Percentiles rank a stretch among this genome's conserved stretches.
Conservation (phyloP, 2,113 vertebrate species). For the Entosphenus tridentatus region DNA sequence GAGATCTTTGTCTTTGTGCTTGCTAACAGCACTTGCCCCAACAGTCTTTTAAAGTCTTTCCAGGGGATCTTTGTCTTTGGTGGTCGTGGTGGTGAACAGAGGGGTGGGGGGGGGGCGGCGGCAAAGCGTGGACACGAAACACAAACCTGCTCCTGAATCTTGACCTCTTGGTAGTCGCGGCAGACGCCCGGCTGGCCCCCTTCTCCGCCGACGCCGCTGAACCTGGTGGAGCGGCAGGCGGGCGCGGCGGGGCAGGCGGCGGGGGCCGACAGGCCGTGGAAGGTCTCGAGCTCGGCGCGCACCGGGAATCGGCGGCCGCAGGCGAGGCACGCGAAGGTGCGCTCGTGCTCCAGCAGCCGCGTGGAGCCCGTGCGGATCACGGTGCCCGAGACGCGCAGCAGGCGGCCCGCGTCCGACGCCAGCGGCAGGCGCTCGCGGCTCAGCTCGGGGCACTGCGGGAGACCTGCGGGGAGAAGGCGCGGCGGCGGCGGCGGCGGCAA, state of each 20-base stretch:
- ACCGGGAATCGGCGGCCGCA: constrained; percentile 47
- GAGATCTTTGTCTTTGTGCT: no score
- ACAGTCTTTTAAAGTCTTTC: no score
- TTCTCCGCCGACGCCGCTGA: constrained; percentile 44
- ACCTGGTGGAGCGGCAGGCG: constrained; percentile 48
- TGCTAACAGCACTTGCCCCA: no score
- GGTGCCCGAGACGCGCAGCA: constrained; percentile 69
- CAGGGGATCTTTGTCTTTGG: no score
- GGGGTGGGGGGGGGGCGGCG: no score
- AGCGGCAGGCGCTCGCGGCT: constrained; percentile 69
- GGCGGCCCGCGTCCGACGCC: constrained; percentile 61
- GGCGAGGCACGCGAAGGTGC: constrained; percentile 65
- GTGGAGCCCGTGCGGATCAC: constrained; percentile 57
- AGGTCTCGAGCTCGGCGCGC: constrained; percentile 58
- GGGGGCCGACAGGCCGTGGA: constrained; percentile 37
- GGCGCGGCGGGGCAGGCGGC: constrained; percentile 34
- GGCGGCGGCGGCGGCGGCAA: not conserved
- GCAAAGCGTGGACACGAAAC: not conserved
- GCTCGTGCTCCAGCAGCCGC: constrained; percentile 71
- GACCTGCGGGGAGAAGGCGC: constrained; percentile 24
- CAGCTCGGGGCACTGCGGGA: constrained; percentile 75
- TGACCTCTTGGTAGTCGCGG: constrained; percentile 85
- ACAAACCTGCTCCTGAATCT: constrained; percentile 78
- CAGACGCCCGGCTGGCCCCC: constrained; percentile 34
- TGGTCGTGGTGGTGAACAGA: no score